Conservation (phyloP, 2,888 invertebrate genomes). For the Eupithecia vulgata region DNA sequence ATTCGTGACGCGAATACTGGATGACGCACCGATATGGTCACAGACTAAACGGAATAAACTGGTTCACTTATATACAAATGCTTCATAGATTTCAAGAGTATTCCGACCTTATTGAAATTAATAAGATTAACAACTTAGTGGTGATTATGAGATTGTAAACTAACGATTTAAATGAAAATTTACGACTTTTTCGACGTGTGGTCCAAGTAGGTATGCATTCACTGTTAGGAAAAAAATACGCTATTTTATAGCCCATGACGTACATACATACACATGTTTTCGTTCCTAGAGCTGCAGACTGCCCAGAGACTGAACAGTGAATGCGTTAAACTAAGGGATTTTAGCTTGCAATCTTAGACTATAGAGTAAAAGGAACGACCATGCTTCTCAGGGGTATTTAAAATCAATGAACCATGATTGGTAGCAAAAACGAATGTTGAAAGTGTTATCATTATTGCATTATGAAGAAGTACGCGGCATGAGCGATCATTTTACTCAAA, state of each 20-base stretch:
- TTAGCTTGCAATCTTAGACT: not conserved
- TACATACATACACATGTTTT: too few relatives aligned
- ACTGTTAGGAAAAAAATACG: not conserved
- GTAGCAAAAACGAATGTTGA: conserved; percentile 14
- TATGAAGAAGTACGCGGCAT: not conserved
- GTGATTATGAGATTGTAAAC: not conserved
- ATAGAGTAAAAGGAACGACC: not conserved
- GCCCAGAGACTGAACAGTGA: too few relatives aligned
- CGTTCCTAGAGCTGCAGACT: not conserved
- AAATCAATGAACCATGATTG: conserved; percentile 6
- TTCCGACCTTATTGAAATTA: not conserved
- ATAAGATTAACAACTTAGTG: not conserved
- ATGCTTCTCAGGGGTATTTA: not conserved
- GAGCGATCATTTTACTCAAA: not conserved
- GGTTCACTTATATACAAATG: conserved; percentile 2
- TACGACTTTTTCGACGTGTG: not conserved
- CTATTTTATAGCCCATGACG: not conserved
- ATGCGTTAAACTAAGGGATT: not conserved
- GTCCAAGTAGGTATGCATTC: not conserved
- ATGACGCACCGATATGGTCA: conserved; percentile 39
- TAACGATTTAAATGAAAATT: not conserved
- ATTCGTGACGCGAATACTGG: conserved; percentile 37
- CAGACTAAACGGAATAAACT: conserved; percentile 15
- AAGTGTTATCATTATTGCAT: conserved; percentile 14
- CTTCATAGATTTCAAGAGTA: not conserved